phyloP scores from a whole-genome alignment of 2,888 invertebrate genomes.

The Gandaritis pyraliata region DNA sequence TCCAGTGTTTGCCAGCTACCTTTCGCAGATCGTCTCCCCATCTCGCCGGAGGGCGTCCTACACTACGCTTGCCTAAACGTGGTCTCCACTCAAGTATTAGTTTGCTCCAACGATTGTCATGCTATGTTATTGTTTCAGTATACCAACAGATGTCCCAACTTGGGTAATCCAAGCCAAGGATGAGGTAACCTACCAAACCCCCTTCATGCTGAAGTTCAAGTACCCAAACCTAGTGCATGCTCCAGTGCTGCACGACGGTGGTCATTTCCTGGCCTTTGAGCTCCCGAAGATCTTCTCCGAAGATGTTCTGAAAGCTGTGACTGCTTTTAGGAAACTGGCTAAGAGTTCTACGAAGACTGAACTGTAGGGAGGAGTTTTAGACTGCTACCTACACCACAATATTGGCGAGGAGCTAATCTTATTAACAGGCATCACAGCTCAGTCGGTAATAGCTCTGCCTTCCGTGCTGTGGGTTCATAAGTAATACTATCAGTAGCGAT shows the following conservation, averaged over 20 bases:
- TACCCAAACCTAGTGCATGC: conserved; percentile 87
- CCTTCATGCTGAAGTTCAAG: conserved; percentile 82
- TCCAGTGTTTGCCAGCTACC: too few relatives aligned
- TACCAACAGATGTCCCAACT: conserved; percentile 86
- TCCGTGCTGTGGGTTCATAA: too few relatives aligned
- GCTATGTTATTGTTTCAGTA: conserved; percentile 66
- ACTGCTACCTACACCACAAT: too few relatives aligned
- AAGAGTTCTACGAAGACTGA: conserved; percentile 53
- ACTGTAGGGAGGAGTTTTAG: conserved; percentile 64
- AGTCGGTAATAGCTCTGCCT: too few relatives aligned
- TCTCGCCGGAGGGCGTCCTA: too few relatives aligned
- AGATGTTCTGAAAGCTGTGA: conserved; percentile 84
- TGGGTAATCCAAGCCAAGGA: conserved; percentile 88
- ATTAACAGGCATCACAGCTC: too few relatives aligned
- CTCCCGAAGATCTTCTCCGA: conserved; percentile 87
- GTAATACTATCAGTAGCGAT: too few relatives aligned
- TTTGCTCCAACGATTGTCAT: background rate
- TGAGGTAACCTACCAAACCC: conserved; percentile 86
- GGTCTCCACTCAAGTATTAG: too few relatives aligned
- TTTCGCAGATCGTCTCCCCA: too few relatives aligned
- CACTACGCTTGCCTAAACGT: too few relatives aligned
- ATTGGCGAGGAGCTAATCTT: too few relatives aligned
- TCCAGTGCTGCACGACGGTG: conserved; percentile 86
- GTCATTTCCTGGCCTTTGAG: conserved; percentile 95
- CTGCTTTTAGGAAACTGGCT: conserved; percentile 53